phyloP scores from a whole-genome alignment of 2,888 invertebrate genomes.

The Endomychus coccineus region DNA sequence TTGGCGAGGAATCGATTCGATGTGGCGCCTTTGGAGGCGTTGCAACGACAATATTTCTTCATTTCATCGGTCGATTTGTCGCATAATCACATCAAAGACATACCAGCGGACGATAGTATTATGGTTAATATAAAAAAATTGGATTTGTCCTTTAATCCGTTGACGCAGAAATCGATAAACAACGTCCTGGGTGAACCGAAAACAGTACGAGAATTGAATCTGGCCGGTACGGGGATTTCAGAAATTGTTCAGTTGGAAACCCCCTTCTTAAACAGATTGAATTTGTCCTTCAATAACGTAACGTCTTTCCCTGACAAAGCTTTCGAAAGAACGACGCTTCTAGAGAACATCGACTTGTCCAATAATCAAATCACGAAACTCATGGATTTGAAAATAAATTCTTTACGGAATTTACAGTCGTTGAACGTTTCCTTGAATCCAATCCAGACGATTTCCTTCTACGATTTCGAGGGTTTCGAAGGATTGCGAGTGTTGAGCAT shows the following conservation, averaged over 20 bases:
- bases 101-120: conserved; percentile 77
- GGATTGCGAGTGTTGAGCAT: conserved; percentile 50
- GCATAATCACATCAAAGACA: conserved; percentile 65
- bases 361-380: conserved; percentile 59
- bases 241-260: conserved; percentile 66
- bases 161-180: conserved; percentile 63
- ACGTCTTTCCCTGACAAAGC: conserved; percentile 56
- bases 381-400: conserved; percentile 58
- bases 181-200: conserved; percentile 83
- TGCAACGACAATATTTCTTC: conserved; percentile 79
- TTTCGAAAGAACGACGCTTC: conserved; percentile 70
- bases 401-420: conserved; percentile 60
- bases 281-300: conserved; percentile 71
- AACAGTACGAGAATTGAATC: conserved; percentile 71
- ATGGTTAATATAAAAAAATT: conserved; percentile 82
- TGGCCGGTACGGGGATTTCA: conserved; percentile 72
- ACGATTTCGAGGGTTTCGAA: conserved; percentile 65
- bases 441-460: conserved; percentile 66
- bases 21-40: conserved; percentile 68
- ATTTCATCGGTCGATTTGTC: conserved; percentile 73
- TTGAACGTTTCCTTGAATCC: conserved; percentile 81
- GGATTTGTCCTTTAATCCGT: conserved; percentile 78
- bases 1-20: conserved; percentile 70
- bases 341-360: conserved; percentile 72
- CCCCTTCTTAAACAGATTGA: conserved; percentile 72